Percentiles rank a stretch among this genome's conserved stretches.
Conservation (phyloP, 2,113 vertebrate species). For the Sporophila hypoxantha region DNA sequence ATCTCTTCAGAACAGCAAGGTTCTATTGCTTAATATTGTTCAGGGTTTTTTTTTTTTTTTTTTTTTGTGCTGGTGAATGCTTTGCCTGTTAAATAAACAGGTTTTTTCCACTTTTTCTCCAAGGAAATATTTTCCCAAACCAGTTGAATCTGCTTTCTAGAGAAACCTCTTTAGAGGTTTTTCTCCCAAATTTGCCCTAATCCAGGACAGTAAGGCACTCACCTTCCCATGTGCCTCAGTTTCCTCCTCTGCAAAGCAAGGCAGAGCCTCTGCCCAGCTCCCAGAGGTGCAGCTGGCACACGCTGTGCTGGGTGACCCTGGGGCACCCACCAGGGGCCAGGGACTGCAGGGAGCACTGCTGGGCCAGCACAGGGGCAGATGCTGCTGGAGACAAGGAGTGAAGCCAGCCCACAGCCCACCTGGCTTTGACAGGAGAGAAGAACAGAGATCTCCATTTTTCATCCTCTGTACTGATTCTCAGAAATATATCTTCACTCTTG, state of each 20-base stretch:
- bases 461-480: not conserved
- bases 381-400: not conserved
- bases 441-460: not conserved
- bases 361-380: not conserved
- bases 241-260: not conserved
- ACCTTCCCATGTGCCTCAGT: fast-evolving
- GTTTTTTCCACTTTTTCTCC: too few species aligned
- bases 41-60: too few species aligned
- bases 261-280: not conserved
- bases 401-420: fast-evolving
- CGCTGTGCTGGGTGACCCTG: fast-evolving
- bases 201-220: not conserved
- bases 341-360: not conserved
- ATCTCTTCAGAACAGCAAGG: too few species aligned
- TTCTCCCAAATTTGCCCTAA: too few species aligned
- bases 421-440: not conserved
- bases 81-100: too few species aligned
- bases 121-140: too few species aligned
- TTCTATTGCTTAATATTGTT: too few species aligned
- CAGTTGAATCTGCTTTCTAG: too few species aligned
- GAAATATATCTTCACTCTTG: fast-evolving
- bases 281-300: fast-evolving
- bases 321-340: fast-evolving
- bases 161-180: too few species aligned
- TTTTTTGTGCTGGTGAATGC: too few species aligned